Evolutionary conservation across 2,113 vertebrate genomes (phyloP), one percentile per base, ranked within the genome.

Genomic region (Tetrao urogallus): DNA sequence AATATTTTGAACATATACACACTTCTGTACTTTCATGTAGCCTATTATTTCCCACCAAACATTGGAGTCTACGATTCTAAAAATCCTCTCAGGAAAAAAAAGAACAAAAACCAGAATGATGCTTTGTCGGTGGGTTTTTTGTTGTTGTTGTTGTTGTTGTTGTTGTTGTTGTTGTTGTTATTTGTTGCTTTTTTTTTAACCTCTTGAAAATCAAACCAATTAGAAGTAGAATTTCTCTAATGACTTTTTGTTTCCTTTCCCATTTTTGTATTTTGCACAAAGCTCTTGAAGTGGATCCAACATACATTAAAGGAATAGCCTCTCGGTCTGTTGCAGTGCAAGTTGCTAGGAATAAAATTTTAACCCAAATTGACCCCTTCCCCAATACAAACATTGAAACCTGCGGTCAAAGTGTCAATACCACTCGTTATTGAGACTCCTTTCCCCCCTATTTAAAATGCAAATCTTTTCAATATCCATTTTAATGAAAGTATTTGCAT

Each of bases 1-100:
- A 96, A 92, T 91, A 94, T 57, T 97, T 94, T 96, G 66, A 97
- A 97, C 95, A 97, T 97, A 94, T 96, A 97, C 94, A 97, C 71
- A 94, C 91, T 94, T 96, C 82, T 82, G 74, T 92, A 92, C 90
- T 96, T 89, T 90, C 82, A 96, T 1, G 40, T 92, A 92, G 95
- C 96, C 95, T 91, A 96, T 96, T 95, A 97, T 93, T 96, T 93
- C 77, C 48, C 96, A 98, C 91, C 93, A 96, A 95, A 97, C 93
- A 92, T 71, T 91, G 94, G 94, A 95, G 96, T 79, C 93, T 95
- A 92, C 67, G 92, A 66, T 92, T 94, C 90, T 95, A 97, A 97
- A 74, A 96, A 79, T 97, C 75, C 90, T 97, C 90, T 96, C 90
- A 95, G 82, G 94, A 48, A 92, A 97, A 97, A 96, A 86, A 24